phyloP scores from a whole-genome alignment of 1,140 invertebrate genomes.

The Muscidifurax raptorellus region DNA sequence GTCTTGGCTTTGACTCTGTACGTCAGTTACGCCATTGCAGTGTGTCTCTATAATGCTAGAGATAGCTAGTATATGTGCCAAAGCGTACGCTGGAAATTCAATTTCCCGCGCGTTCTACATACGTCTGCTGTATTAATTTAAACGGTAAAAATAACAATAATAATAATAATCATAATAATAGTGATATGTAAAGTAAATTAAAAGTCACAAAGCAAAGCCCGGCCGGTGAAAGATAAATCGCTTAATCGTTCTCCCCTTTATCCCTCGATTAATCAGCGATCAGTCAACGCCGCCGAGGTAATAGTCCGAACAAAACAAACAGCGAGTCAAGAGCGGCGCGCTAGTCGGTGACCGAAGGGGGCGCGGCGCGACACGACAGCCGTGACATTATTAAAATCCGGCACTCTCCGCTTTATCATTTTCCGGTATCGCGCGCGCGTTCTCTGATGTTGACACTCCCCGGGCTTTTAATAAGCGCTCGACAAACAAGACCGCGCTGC shows the following conservation, averaged over 20 bases:
- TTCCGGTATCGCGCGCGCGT: slow-evolving; percentile 47
- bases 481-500: slow-evolving; percentile 44
- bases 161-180: not conserved
- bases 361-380: slow-evolving; percentile 55
- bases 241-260: slow-evolving; percentile 25
- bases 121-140: slow-evolving; percentile 35
- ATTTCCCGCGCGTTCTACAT: slow-evolving; percentile 46
- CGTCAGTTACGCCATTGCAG: slow-evolving; percentile 55
- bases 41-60: slow-evolving; percentile 62
- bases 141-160: not conserved
- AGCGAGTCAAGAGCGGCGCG: slow-evolving; percentile 28
- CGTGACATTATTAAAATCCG: slow-evolving; percentile 59
- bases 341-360: slow-evolving; percentile 45
- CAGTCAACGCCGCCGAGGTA: slow-evolving; percentile 37
- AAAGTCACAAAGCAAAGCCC: not conserved
- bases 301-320: slow-evolving; percentile 49
- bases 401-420: slow-evolving; percentile 50
- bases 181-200: not conserved
- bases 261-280: slow-evolving; percentile 45
- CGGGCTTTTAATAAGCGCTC: slow-evolving; percentile 48
- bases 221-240: slow-evolving; percentile 34
- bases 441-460: slow-evolving; percentile 44
- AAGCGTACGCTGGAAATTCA: not conserved
- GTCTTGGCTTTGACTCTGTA: slow-evolving; percentile 66
- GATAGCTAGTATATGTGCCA: too few species aligned